Evolutionary conservation across 1,140 invertebrate genomes (phyloP).

Genomic region (Piezodorus guildinii): DNA sequence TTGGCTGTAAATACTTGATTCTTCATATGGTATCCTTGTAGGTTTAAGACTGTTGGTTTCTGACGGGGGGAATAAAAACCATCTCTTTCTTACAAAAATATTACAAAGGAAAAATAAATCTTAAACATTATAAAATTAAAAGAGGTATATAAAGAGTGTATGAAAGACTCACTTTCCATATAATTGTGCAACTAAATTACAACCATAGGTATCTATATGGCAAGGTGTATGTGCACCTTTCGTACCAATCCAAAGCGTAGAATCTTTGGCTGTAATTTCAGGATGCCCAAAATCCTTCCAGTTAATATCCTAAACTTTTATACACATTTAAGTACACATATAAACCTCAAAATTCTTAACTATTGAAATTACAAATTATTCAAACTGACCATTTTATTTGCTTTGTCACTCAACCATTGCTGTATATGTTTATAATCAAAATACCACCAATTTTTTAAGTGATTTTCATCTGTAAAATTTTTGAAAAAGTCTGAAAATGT

Average conservation of each 20-base stretch:
- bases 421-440: constrained; percentile 77
- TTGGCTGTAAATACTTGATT: constrained; percentile 87
- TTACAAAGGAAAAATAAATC: background rate
- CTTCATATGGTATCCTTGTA: constrained; percentile 88
- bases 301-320: constrained; percentile 43
- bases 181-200: constrained; percentile 82
- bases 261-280: constrained; percentile 51
- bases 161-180: constrained; percentile 49
- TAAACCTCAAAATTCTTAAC: background rate
- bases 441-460: constrained; percentile 52
- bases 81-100: constrained; percentile 60
- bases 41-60: constrained; percentile 53
- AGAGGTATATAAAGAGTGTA: background rate
- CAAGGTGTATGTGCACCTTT: constrained; percentile 82
- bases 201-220: constrained; percentile 89
- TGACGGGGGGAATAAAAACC: constrained; percentile 82
- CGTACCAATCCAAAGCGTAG: constrained; percentile 84
- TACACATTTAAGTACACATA: background rate
- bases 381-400: constrained; percentile 22
- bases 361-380: background rate
- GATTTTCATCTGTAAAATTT: constrained; percentile 30
- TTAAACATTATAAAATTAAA: background rate
- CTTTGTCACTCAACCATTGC: constrained; percentile 48
- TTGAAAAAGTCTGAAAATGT: constrained; percentile 52
- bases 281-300: constrained; percentile 68